These are phyloP conservation scores for Psephotus haematonotus DNA, from an alignment of 2,113 vertebrate genomes.

Conservation along the genomic window DNA sequence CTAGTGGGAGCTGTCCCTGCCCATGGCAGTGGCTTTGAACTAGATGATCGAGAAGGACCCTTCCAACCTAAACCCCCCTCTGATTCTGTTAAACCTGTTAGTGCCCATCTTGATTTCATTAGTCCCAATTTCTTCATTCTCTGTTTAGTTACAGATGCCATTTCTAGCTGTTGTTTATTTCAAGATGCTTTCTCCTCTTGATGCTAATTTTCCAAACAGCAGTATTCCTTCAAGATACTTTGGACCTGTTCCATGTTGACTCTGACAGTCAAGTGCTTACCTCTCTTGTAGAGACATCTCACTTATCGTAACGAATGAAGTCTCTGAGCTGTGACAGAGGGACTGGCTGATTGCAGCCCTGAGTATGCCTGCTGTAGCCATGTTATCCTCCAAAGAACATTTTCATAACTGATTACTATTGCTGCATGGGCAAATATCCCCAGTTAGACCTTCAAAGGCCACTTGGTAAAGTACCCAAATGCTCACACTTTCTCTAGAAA, in stretches of 20 bases:
- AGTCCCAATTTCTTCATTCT: neutral
- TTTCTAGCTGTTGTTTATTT: neutral
- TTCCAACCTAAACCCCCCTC: neutral
- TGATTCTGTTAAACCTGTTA: neutral
- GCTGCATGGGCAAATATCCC: neutral
- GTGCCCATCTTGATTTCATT: neutral
- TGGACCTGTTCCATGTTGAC: neutral
- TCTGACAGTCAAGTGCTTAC: neutral
- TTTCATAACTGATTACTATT: neutral
- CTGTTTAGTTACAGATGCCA: neutral
- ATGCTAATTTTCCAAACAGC: neutral
- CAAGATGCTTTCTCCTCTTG: neutral
- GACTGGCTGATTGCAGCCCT: neutral
- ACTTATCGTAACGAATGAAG: rapidly evolving
- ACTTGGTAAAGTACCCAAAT: neutral
- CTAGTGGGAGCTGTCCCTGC: neutral
- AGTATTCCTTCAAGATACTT: neutral
- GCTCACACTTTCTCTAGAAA: neutral
- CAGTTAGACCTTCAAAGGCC: neutral
- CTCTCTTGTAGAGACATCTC: neutral
- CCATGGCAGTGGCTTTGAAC: neutral
- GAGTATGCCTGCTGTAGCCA: neutral
- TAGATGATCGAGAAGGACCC: neutral
- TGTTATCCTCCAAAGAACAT: neutral
- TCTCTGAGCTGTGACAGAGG: neutral